These are phyloP conservation scores for Phortica okadai DNA, from an alignment of 2,888 invertebrate species.

Conservation along the genomic window DNA sequence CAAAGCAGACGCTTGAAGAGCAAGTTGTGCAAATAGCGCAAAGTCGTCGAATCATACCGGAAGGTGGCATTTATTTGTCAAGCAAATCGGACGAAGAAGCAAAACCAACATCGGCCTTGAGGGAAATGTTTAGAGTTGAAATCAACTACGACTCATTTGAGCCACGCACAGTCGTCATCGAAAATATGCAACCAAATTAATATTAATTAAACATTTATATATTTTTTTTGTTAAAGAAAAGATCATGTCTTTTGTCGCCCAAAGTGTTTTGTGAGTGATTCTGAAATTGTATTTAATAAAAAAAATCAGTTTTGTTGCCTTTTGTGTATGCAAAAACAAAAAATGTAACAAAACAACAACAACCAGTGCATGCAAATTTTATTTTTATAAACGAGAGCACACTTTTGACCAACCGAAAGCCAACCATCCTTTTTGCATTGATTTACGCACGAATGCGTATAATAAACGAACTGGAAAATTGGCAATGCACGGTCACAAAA, in stretches of 20 bases:
- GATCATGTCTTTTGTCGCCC: not conserved
- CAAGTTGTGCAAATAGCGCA: too few species aligned
- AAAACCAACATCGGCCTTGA: too few species aligned
- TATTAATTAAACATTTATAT: not conserved
- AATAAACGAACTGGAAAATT: slow-evolving; percentile 74
- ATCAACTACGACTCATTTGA: not conserved
- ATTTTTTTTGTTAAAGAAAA: not conserved
- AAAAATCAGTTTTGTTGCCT: too few species aligned
- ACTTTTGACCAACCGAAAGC: slow-evolving; percentile 38
- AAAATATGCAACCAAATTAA: not conserved
- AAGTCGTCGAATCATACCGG: too few species aligned
- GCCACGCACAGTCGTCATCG: not conserved
- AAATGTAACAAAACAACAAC: not conserved
- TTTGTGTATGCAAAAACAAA: not conserved
- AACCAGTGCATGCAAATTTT: slow-evolving; percentile 26
- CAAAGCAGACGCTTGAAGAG: too few species aligned
- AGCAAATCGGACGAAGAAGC: too few species aligned
- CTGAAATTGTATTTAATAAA: too few species aligned
- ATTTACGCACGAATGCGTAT: slow-evolving; percentile 73
- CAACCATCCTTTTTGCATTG: slow-evolving; percentile 56
- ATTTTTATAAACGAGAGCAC: slow-evolving; percentile 34
- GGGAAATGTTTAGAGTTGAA: not conserved
- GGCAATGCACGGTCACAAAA: slow-evolving; percentile 52
- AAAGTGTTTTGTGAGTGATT: too few species aligned
- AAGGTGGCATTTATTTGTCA: too few species aligned